Percentiles rank a stretch among this genome's conserved stretches.
Evolutionary conservation across 2,113 vertebrate genomes (phyloP).

Genomic region (Addax nasomaculatus): DNA sequence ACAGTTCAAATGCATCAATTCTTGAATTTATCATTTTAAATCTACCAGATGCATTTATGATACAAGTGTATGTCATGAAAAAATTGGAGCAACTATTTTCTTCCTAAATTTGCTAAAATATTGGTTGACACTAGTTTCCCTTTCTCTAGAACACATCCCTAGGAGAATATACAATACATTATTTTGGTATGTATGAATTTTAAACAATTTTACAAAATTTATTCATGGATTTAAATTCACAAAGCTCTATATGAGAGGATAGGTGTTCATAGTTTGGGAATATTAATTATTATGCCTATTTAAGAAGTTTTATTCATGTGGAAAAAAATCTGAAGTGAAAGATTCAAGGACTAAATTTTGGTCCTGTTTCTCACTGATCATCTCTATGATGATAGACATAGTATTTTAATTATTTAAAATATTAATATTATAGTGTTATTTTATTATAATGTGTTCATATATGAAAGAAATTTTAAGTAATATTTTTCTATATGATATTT

Average conservation of each 20-base stretch:
- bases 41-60: slow-evolving; percentile 1
- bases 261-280: neutral
- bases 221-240: neutral
- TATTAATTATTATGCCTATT: neutral
- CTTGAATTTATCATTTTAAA: neutral
- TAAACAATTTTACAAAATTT: neutral
- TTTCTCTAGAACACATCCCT: neutral
- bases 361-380: neutral
- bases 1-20: too few species aligned
- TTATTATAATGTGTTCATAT: neutral
- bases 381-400: neutral
- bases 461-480: neutral
- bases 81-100: neutral
- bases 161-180: neutral
- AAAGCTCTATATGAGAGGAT: neutral
- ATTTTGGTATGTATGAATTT: neutral
- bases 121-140: neutral
- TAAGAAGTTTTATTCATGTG: neutral
- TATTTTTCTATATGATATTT: neutral
- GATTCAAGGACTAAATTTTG: neutral
- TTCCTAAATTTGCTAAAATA: slow-evolving; percentile 29
- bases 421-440: neutral
- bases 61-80: neutral
- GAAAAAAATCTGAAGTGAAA: neutral
- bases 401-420: neutral